Conservation (phyloP, 2,113 vertebrate species). For the Todiramphus saurophagus region DNA sequence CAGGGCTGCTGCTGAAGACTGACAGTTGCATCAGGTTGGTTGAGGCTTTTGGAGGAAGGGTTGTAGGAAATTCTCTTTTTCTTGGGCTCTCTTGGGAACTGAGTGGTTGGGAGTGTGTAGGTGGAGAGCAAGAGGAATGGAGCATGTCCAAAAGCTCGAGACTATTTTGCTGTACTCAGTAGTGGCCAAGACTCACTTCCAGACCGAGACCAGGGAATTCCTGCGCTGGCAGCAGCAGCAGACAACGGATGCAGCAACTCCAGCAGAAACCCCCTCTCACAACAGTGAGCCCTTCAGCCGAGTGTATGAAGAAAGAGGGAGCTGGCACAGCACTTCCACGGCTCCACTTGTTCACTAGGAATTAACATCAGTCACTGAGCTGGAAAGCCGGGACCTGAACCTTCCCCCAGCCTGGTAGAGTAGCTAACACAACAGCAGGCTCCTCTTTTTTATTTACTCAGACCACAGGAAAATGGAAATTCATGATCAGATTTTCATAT, state of each 20-base stretch:
- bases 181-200: background rate
- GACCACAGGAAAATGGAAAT: constrained; percentile 11
- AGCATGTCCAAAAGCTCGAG: background rate
- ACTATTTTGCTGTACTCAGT: background rate
- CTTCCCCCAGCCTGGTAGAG: background rate
- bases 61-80: background rate
- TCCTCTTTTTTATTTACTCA: constrained; percentile 24
- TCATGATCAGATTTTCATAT: background rate
- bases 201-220: background rate
- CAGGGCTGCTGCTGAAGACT: constrained; percentile 14
- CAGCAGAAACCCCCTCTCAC: background rate
- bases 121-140: background rate
- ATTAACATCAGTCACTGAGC: constrained; percentile 6
- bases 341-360: background rate
- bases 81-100: background rate
- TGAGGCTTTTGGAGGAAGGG: constrained; percentile 1
- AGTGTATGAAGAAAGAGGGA: background rate
- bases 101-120: background rate
- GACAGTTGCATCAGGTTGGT: constrained; percentile 28
- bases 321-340: background rate
- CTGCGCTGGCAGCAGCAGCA: accelerated
- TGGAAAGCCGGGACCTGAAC: background rate
- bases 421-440: background rate
- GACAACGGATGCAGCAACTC: background rate
- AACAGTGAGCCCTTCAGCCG: background rate